A percentile compares a stretch with the other conserved stretches of the same genome.
Evolutionary conservation across 2,888 invertebrate species (phyloP).

Genomic region (Eumerus sabulonum): DNA sequence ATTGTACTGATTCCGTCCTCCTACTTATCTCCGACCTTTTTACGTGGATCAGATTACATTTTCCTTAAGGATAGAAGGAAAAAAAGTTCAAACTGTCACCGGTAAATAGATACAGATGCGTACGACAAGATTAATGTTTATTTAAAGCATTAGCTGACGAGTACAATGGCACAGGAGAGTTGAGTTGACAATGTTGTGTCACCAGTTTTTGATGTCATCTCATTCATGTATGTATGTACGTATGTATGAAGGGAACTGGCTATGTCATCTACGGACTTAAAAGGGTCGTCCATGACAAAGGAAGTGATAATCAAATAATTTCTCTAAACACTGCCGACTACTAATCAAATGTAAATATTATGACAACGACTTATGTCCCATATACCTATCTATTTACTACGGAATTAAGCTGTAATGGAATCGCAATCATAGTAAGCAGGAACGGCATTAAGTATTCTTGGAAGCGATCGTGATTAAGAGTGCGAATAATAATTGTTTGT

Average conservation of each 20-base stretch:
- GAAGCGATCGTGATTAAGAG: constrained; percentile 50
- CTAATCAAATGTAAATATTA: constrained; percentile 66
- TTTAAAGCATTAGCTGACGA: constrained; percentile 58
- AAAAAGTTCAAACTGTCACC: constrained; percentile 27
- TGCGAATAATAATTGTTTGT: constrained; percentile 55
- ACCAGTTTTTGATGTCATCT: constrained; percentile 57
- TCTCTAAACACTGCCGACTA: constrained; percentile 55
- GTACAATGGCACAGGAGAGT: constrained; percentile 33
- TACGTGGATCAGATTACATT: constrained; percentile 40
- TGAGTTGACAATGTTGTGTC: constrained; percentile 56
- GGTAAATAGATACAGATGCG: constrained; percentile 44
- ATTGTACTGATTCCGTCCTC: too few relatives aligned
- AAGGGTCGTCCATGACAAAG: neutral
- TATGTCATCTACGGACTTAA: neutral
- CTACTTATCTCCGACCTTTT: too few relatives aligned
- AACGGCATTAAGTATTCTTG: constrained; percentile 50
- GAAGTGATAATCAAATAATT: constrained; percentile 14
- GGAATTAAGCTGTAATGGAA: too few relatives aligned
- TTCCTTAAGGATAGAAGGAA: constrained; percentile 3
- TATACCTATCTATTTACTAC: too few relatives aligned
- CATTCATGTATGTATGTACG: too few relatives aligned
- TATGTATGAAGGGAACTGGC: neutral
- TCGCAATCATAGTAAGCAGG: neutral
- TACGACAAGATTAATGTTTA: constrained; percentile 64
- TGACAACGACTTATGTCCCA: neutral